Base-by-base conservation (phyloP, 2,113 vertebrate genomes). In the Catagonus wagneri region DNA sequence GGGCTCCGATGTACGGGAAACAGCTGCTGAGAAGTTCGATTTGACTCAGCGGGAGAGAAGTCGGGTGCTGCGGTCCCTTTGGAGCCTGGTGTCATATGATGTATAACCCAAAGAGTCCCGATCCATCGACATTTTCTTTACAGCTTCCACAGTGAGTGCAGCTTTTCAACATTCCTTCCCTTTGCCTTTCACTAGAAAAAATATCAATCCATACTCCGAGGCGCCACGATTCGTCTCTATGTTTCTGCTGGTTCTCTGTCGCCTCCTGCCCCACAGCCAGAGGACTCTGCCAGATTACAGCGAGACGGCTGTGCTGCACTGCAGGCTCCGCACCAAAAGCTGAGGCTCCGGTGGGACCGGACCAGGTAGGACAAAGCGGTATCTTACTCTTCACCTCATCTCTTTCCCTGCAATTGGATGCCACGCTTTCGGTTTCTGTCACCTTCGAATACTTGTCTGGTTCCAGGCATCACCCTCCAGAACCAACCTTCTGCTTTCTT, bases 91-190 rank as follows among this genome's bases (percentile, higher is more conserved):
- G 54, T 71, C 56, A 50, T 1, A 23, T 3, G 74, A 93, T 25
- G 9, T 23, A 50, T 66, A 69, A 94, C 66, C 20, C 69, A 36
- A 81, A 71, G n/a, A 78, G 60, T 87, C 23, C 50, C 27, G 56
- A 92, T 10, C 19, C 39, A 25, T 0, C 9, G 81, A 76, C 25
- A 74, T 69, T 54, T 78, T 83, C 25, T 20, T 52, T 84, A 25
- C 32, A 50, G 52, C 54, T 80, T 75, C 90, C 29, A 83, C 81
- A 88, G 11, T 4, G 17, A 68, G 39, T n/a, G 74, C 1, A 6
- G 25, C 34, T 97, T 75, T 83, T 74, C 79, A 76, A 71, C 32
- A 63, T 50, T 78, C 23, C 20, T 83, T 86, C 76, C 27, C 44
- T 87, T 25, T 89, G 61, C 2, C 23, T 78, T 80, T 79, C 27